phyloP scores from a whole-genome alignment of 2,888 invertebrate species.

The Erannis defoliaria region DNA sequence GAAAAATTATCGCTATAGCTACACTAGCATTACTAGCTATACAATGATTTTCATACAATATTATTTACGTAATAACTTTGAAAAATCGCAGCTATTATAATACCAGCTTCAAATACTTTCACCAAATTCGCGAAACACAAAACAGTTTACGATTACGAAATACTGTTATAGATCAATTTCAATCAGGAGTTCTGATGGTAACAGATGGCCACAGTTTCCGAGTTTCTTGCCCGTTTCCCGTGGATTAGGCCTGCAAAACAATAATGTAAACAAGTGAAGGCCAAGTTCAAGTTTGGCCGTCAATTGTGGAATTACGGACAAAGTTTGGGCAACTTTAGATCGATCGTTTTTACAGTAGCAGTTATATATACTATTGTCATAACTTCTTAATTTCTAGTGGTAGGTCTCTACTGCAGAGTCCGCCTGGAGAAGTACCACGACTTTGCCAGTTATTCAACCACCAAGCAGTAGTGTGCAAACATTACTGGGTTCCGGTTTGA shows the following conservation, averaged over 20 bases:
- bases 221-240: slow-evolving; percentile 7
- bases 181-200: slow-evolving; percentile 17
- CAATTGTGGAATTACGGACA: slow-evolving; percentile 8
- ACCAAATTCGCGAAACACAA: slow-evolving; percentile 12
- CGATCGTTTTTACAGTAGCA: neutral
- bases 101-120: slow-evolving; percentile 5
- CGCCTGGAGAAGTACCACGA: too few species aligned
- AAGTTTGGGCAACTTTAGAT: neutral
- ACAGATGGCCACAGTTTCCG: slow-evolving; percentile 24
- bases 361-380: neutral
- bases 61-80: neutral
- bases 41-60: too few species aligned
- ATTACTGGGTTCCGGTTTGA: too few species aligned
- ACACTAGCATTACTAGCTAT: too few species aligned
- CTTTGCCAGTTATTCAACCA: too few species aligned
- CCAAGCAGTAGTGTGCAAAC: too few species aligned
- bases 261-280: slow-evolving; percentile 12
- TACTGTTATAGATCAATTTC: slow-evolving; percentile 32
- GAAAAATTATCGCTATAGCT: too few species aligned
- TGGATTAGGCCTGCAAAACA: slow-evolving; percentile 8
- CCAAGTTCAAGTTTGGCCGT: slow-evolving; percentile 17
- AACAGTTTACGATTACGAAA: slow-evolving; percentile 28
- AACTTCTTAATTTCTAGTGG: neutral
- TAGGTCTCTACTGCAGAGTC: too few species aligned
- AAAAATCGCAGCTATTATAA: neutral